Percentiles rank a stretch among this genome's conserved stretches.
phyloP scores from a whole-genome alignment of 2,888 invertebrate species.

The Anagyrus pseudococci region DNA sequence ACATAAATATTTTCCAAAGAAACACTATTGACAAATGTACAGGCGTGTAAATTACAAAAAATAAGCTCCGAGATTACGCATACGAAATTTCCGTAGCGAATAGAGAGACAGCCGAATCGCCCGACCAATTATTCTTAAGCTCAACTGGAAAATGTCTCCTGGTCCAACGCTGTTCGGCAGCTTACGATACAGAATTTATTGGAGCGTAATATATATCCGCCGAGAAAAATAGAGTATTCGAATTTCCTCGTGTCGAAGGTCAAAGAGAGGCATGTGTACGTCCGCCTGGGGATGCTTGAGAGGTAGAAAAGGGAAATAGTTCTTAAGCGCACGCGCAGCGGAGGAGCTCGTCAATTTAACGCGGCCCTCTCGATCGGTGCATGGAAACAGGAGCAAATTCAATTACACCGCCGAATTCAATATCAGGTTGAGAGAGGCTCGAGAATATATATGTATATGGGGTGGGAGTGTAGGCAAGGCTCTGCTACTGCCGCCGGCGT shows the following conservation, averaged over 20 bases:
- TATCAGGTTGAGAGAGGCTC: conserved; percentile 37
- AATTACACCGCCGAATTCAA: conserved; percentile 50
- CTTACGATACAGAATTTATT: conserved; percentile 19
- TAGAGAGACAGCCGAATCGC: not conserved
- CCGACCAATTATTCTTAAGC: conserved; percentile 19
- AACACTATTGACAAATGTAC: no score
- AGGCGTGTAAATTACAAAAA: no score
- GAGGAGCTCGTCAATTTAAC: conserved; percentile 40
- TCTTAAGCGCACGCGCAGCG: conserved; percentile 1
- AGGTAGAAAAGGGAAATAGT: not conserved
- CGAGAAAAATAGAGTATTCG: conserved; percentile 15
- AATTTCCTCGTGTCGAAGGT: conserved; percentile 21
- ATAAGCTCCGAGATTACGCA: no score
- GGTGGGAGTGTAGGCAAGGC: no score
- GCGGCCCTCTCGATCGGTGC: conserved; percentile 45
- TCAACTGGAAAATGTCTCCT: conserved; percentile 7
- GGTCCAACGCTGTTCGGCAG: not conserved
- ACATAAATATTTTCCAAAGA: no score
- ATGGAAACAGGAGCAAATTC: conserved; percentile 53
- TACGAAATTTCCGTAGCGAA: not conserved
- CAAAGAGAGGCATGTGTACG: not conserved
- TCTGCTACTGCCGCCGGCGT: conserved; percentile 33
- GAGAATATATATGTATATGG: conserved; percentile 36
- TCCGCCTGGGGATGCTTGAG: conserved; percentile 7
- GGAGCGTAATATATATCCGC: conserved; percentile 18